phyloP scores from a whole-genome alignment of 1,140 invertebrate species.

The Solenopsis invicta region DNA sequence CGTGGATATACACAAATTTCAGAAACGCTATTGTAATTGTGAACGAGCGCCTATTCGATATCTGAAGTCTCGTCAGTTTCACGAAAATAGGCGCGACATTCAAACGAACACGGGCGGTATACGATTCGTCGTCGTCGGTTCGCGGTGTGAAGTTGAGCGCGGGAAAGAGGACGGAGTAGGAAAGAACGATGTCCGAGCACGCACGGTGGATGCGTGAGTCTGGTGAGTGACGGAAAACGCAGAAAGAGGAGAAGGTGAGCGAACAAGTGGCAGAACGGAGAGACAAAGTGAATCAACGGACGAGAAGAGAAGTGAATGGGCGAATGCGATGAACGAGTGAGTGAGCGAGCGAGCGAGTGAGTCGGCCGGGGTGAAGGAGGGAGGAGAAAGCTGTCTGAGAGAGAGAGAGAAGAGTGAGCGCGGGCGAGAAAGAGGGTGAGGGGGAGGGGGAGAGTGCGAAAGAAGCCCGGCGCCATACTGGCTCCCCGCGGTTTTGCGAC shows the following conservation, averaged over 20 bases:
- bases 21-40: neutral
- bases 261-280: constrained; percentile 24
- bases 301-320: constrained; percentile 18
- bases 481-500: constrained; percentile 76
- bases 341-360: neutral
- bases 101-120: neutral
- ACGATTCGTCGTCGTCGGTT: constrained; percentile 46
- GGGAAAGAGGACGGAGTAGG: neutral
- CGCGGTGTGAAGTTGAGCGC: neutral
- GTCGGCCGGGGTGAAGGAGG: constrained; percentile 34
- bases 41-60: neutral
- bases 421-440: constrained; percentile 28
- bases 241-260: neutral
- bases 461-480: constrained; percentile 80
- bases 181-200: neutral
- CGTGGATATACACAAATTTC: neutral
- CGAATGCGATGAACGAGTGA: constrained; percentile 19
- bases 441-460: constrained; percentile 62
- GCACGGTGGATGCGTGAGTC: neutral
- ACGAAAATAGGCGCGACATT: neutral
- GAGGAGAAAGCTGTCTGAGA: constrained; percentile 69
- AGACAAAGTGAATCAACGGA: neutral
- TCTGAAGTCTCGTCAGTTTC: neutral
- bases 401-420: constrained; percentile 62
- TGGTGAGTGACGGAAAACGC: constrained; percentile 21